These are phyloP conservation scores for Geodia barretti DNA, from an alignment of 37 sponge, comb jelly and placozoan genomes.

Conservation along the genomic window DNA sequence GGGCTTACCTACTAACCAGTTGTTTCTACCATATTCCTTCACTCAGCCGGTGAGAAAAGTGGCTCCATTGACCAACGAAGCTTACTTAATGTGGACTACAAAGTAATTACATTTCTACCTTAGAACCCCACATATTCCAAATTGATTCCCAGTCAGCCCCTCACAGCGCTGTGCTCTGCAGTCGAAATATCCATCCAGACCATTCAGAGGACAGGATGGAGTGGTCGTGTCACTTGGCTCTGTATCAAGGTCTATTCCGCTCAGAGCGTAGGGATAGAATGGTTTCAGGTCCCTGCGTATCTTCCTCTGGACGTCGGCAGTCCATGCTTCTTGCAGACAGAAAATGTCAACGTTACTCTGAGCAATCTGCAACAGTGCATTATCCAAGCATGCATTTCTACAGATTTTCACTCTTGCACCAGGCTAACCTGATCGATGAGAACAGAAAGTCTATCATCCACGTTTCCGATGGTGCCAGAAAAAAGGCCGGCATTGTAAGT, in stretches of 20 bases:
- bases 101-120: no score
- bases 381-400: not conserved
- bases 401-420: not conserved
- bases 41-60: no score
- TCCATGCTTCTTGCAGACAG: conserved; percentile 21
- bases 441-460: conserved; percentile 8
- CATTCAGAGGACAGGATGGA: no score
- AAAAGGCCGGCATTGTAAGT: conserved; percentile 19
- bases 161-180: no score
- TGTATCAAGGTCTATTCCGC: conserved; percentile 3
- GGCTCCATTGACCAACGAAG: no score
- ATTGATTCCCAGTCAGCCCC: no score
- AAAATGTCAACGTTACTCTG: conserved; percentile 20
- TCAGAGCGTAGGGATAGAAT: conserved; percentile 7
- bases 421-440: conserved; percentile 3
- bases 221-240: no score
- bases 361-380: not conserved
- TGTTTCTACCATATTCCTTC: no score
- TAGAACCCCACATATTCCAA: no score
- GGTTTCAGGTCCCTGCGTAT: not conserved
- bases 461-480: not conserved
- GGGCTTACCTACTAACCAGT: no score
- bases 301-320: conserved; percentile 11
- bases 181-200: no score
- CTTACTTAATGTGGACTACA: no score